A percentile compares a stretch with the other conserved stretches of the same genome.
Evolutionary conservation across 2,797 vertebrate species (phyloP).

Genomic region (Oreonectes daqikongensis): DNA sequence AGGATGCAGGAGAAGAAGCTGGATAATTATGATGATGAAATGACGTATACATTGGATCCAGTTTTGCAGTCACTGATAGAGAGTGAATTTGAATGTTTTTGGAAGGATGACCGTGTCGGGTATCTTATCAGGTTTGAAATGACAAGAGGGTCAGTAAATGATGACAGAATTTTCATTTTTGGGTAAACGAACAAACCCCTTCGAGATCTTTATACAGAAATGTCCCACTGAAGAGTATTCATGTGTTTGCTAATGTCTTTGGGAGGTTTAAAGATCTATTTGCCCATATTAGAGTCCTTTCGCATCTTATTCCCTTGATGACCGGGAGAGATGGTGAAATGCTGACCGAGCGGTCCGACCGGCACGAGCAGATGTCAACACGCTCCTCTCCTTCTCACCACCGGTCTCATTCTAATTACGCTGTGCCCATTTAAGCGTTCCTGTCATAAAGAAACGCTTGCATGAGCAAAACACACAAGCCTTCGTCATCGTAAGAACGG

Average conservation of each 20-base stretch:
- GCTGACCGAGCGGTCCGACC: constrained; percentile 39
- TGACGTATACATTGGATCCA: not conserved
- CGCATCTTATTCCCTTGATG: constrained; percentile 34
- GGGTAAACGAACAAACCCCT: too few relatives aligned
- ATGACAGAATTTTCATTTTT: too few relatives aligned
- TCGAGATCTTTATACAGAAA: too few relatives aligned
- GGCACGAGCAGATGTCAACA: constrained; percentile 35
- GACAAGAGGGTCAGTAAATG: too few relatives aligned
- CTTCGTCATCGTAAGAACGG: constrained; percentile 59
- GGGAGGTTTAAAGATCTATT: constrained; percentile 22
- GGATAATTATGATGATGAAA: not conserved
- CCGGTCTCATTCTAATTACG: constrained; percentile 51
- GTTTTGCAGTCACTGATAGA: too few relatives aligned
- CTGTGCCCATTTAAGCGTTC: constrained; percentile 45
- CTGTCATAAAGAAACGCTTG: constrained; percentile 62
- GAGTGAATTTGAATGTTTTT: too few relatives aligned
- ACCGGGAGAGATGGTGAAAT: constrained; percentile 21
- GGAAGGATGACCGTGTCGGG: too few relatives aligned
- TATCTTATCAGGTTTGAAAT: too few relatives aligned
- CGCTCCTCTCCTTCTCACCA: constrained; percentile 34
- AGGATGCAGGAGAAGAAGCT: not conserved
- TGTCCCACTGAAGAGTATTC: not conserved
- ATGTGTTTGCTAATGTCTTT: constrained; percentile 11
- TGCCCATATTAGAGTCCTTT: constrained; percentile 13
- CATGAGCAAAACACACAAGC: constrained; percentile 64